Conservation (phyloP, 2,797 vertebrate genomes). For the Gallinago solitaria region DNA sequence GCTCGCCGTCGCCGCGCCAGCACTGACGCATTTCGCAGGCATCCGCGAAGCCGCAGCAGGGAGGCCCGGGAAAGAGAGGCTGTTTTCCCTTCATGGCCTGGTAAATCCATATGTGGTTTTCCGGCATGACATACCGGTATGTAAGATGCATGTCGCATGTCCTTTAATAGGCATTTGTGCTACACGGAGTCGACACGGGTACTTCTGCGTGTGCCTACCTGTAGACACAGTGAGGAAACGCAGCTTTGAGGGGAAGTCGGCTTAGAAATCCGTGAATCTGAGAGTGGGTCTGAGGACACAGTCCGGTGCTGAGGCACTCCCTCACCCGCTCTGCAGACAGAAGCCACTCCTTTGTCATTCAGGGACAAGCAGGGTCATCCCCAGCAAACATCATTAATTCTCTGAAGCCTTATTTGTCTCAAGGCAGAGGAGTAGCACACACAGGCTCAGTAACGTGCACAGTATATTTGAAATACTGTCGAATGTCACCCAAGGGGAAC, state of each 20-base stretch:
- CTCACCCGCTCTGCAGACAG: not conserved
- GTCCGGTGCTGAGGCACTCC: not conserved
- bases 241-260: not conserved
- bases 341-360: not conserved
- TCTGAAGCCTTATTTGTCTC: not conserved
- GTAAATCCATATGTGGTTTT: not conserved
- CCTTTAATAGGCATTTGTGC: not conserved
- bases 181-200: rapidly evolving
- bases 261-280: not conserved
- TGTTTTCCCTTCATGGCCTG: not conserved
- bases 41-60: slow-evolving; percentile 86
- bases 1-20: slow-evolving; percentile 77
- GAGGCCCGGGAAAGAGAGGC: not conserved
- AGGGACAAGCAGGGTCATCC: slow-evolving; percentile 3
- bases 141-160: not conserved
- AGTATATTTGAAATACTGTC: slow-evolving; percentile 22
- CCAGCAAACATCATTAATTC: not conserved
- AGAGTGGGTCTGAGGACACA: not conserved
- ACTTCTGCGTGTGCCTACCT: not conserved
- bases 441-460: not conserved
- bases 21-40: slow-evolving; percentile 91
- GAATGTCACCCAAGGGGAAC: slow-evolving; percentile 58
- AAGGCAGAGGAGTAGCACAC: not conserved
- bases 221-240: rapidly evolving
- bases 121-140: not conserved